These are phyloP conservation scores for Carabus problematicus DNA, from an alignment of 2,888 invertebrate genomes.

Conservation along the genomic window DNA sequence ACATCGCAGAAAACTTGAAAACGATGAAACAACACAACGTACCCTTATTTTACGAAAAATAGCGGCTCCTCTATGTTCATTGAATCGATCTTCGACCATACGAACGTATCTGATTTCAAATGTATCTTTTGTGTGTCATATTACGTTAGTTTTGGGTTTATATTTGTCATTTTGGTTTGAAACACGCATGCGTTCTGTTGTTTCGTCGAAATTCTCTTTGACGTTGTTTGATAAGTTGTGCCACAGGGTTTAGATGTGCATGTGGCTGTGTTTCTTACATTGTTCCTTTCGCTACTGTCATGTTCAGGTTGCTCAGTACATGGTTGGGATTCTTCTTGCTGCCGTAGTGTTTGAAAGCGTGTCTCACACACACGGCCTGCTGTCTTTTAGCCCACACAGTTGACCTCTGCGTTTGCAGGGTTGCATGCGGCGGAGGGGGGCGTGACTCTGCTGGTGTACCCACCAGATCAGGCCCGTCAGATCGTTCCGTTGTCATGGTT, in stretches of 20 bases:
- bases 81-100: no score
- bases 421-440: constrained; percentile 50
- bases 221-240: not conserved
- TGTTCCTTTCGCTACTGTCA: constrained; percentile 93
- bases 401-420: constrained; percentile 58
- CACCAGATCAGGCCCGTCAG: constrained; percentile 57
- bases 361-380: constrained; percentile 86
- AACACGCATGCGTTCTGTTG: no score
- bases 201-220: no score
- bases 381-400: constrained; percentile 74
- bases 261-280: constrained; percentile 75
- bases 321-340: constrained; percentile 86
- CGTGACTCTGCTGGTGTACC: constrained; percentile 55
- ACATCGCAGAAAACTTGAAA: no score
- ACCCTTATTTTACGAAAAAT: no score
- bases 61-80: no score
- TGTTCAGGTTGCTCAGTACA: constrained; percentile 86
- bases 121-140: no score
- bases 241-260: not conserved
- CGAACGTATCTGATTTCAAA: no score
- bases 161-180: no score
- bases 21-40: no score
- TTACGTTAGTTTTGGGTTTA: no score
- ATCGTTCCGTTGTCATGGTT: constrained; percentile 52
- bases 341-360: constrained; percentile 90